A percentile compares a stretch with the other conserved stretches of the same genome.
Evolutionary conservation across 2,113 vertebrate species (phyloP).

Genomic region (Propithecus coquereli): DNA sequence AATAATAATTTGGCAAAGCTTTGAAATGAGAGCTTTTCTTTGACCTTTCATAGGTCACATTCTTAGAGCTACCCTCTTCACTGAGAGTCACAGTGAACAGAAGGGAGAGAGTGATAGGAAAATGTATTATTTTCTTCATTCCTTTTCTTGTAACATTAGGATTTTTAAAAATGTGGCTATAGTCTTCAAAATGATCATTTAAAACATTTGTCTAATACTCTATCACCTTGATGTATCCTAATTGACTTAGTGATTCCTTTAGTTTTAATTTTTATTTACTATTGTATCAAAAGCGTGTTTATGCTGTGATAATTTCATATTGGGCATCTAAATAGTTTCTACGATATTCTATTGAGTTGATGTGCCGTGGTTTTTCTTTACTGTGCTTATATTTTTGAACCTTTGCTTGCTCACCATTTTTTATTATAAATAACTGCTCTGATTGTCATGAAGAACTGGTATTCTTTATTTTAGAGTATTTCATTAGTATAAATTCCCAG

Average conservation of each 20-base stretch:
- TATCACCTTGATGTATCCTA: background rate
- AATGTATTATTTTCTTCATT: background rate
- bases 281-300: background rate
- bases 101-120: background rate
- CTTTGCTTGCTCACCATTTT: background rate
- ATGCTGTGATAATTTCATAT: background rate
- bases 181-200: background rate
- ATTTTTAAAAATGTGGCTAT: background rate
- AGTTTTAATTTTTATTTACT: background rate
- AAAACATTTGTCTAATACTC: background rate
- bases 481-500: background rate
- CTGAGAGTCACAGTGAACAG: background rate
- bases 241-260: background rate
- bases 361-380: background rate
- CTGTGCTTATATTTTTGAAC: background rate
- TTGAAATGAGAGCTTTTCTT: background rate
- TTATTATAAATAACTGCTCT: background rate
- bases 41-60: background rate
- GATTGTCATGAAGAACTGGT: background rate
- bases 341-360: background rate
- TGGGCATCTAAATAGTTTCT: background rate
- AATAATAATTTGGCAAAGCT: background rate
- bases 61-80: background rate
- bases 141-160: background rate
- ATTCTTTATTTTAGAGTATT: background rate